Base-by-base conservation (phyloP, 64 coral and sea anemone genomes). In the Montipora sp. region DNA sequence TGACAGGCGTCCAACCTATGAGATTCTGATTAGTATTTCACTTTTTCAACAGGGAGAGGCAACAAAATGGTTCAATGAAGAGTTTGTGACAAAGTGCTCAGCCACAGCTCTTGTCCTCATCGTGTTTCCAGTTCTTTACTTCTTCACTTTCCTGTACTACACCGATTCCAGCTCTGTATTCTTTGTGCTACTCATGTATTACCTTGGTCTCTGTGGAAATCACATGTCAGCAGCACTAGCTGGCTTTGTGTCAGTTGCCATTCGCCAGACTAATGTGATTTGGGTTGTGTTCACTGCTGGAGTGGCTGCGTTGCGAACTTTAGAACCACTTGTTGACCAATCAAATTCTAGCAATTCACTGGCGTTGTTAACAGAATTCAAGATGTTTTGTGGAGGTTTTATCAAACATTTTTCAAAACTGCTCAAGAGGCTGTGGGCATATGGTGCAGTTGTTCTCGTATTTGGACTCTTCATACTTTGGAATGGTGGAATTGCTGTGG, bases 141-240 rank as follows among this genome's bases (percentile, higher is more conserved):
- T 99, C 75, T 99, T 92, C 24, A 99, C 95, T 22, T 99, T 99
- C 74, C 89, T 99, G 7, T 99, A 92, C 89, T 99, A 99, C 84
- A 99, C 98, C 11, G 96, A 98, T 84, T 53, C 87, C 51, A 92
- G 96, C 14, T 98, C 96, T 12, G 88, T 90, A 15, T 98, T 98
- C 78, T 93, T 93, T 81, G 96, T 98, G 27, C 74, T 98, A n/a
- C 45, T 98, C 16, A 89, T 93, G 90, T 98, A 98, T 51, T 90
- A 95, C 78, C 87, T 98, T 12, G 88, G 94, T 77, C 48, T 95
- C 5, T 45, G 78, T 24, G 83, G 81, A 60, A 92, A 90, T 13
- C 96, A 98, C 74, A 75, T 90, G 58, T 22, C 55, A 23, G 93
- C 96, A 88, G 81, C 93, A 7, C 0, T 98, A 7, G 68, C 60